A percentile compares a stretch with the other conserved stretches of the same genome.
phyloP scores from a whole-genome alignment of 1,140 invertebrate genomes.

The Latrodectus geometricus region DNA sequence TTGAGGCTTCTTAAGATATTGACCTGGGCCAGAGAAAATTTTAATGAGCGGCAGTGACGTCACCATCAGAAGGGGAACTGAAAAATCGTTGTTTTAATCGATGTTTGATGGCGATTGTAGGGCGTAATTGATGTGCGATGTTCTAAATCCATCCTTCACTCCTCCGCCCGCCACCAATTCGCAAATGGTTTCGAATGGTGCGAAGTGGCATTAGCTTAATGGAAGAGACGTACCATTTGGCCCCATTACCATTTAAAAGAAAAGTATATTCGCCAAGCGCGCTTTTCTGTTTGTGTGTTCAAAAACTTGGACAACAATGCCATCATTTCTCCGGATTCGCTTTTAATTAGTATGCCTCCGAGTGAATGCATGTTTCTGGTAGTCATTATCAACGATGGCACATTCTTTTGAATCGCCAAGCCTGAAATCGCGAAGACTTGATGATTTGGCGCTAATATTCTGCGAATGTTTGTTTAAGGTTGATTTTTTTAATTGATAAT shows the following conservation, averaged over 20 bases:
- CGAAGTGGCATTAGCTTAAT: constrained; percentile 35
- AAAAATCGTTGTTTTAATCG: constrained; percentile 58
- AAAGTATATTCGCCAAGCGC: not conserved
- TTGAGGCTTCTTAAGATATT: constrained; percentile 10
- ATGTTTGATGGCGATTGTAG: constrained; percentile 51
- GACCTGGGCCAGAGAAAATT: not conserved
- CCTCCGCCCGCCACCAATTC: not conserved
- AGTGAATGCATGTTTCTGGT: too few relatives aligned
- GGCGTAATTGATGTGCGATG: constrained; percentile 3
- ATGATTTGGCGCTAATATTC: too few relatives aligned
- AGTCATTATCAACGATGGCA: too few relatives aligned
- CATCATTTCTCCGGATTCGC: too few relatives aligned
- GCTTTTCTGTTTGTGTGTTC: too few relatives aligned
- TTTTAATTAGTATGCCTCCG: too few relatives aligned
- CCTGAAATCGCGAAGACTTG: too few relatives aligned
- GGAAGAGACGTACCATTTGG: constrained; percentile 1
- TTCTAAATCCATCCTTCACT: not conserved
- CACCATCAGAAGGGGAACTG: constrained; percentile 24
- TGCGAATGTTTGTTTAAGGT: too few relatives aligned
- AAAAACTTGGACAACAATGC: too few relatives aligned
- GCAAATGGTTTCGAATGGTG: constrained; percentile 8
- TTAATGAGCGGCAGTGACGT: constrained; percentile 50
- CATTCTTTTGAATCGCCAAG: too few relatives aligned
- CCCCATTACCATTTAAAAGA: not conserved
- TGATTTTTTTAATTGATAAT: too few relatives aligned